A percentile compares a stretch with the other conserved stretches of the same genome.
phyloP scores from a whole-genome alignment of 2,113 vertebrate genomes.

The Pomatorhinus ruficollis region DNA sequence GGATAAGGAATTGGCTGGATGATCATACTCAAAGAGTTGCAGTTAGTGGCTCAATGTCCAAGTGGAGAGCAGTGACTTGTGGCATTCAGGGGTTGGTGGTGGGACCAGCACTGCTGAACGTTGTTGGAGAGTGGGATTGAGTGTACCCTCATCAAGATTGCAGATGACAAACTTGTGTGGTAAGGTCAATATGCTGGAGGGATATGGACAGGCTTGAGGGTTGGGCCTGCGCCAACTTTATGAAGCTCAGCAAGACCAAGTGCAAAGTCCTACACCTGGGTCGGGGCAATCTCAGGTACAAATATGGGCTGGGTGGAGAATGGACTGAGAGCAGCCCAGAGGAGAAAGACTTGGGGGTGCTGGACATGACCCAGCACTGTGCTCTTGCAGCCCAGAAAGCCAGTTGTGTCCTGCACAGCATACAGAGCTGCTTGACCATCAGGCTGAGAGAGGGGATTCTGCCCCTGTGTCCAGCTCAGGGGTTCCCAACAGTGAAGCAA shows the following conservation, averaged over 20 bases:
- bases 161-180: neutral
- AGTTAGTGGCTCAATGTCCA: rapidly evolving
- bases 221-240: neutral
- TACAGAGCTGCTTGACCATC: neutral
- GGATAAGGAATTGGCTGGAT: neutral
- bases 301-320: neutral
- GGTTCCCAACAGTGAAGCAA: neutral
- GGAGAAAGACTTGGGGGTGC: neutral
- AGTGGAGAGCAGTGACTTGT: neutral
- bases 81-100: neutral
- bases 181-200: rapidly evolving
- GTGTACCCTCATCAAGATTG: neutral
- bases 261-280: no score
- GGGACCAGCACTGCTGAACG: rapidly evolving
- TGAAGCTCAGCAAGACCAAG: neutral
- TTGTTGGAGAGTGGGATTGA: neutral
- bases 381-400: neutral
- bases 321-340: neutral
- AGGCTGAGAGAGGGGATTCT: neutral
- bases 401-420: neutral
- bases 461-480: neutral
- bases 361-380: neutral
- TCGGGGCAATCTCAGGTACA: neutral
- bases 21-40: neutral
- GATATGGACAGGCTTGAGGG: neutral